Conservation (phyloP, 1,140 invertebrate genomes). For the Mamestra configurata region DNA sequence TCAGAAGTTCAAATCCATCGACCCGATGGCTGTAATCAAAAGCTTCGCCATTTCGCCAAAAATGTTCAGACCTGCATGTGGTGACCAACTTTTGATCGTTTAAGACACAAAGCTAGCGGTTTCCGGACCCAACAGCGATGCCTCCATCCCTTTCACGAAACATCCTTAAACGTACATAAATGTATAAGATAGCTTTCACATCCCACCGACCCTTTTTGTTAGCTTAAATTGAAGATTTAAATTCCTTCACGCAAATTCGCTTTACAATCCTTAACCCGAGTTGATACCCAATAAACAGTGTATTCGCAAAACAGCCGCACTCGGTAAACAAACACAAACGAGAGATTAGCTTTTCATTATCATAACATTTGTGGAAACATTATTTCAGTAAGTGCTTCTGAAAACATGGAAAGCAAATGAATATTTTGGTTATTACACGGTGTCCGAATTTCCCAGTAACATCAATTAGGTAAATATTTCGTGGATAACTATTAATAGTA, state of each 20-base stretch:
- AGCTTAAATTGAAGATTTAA: conserved; percentile 18
- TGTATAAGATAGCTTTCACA: conserved; percentile 21
- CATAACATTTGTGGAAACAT: conserved; percentile 28
- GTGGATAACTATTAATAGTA: background rate
- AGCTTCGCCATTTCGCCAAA: conserved; percentile 17
- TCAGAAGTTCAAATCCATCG: background rate
- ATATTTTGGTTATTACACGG: conserved; percentile 8
- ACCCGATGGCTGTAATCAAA: conserved; percentile 8
- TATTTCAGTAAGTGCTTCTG: conserved; percentile 4
- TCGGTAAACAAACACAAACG: conserved; percentile 34
- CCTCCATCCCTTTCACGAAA: conserved; percentile 40
- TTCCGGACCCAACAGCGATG: conserved; percentile 44
- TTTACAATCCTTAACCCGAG: background rate
- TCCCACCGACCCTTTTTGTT: conserved; percentile 29
- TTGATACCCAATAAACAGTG: conserved; percentile 7
- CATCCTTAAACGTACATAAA: conserved; percentile 35
- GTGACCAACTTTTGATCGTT: conserved; percentile 32
- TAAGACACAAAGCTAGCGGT: conserved; percentile 43
- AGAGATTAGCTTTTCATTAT: conserved; percentile 42
- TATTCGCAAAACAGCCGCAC: conserved; percentile 2
- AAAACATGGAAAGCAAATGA: background rate
- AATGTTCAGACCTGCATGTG: conserved; percentile 15
- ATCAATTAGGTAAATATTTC: background rate
- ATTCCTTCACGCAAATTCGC: conserved; percentile 10
- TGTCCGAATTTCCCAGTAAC: background rate